These are phyloP conservation scores for Synanthedon tipuliformis DNA, from an alignment of 2,888 invertebrate species.

Conservation along the genomic window DNA sequence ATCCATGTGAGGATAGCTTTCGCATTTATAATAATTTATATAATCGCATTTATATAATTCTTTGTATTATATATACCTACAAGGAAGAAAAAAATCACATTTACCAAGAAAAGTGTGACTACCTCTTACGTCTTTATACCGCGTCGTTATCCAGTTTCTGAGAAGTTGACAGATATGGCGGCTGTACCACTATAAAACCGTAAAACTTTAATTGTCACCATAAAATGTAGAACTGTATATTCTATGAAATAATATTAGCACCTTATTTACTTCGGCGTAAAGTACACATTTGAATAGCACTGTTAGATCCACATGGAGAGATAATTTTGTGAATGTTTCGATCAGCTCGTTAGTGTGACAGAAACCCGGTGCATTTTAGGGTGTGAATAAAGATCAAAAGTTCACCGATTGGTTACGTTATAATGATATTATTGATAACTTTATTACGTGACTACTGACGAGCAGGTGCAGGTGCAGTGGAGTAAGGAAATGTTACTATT, in stretches of 20 bases:
- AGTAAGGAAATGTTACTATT: too few species aligned
- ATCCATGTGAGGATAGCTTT: too few species aligned
- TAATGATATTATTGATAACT: too few species aligned
- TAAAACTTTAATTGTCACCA: slow-evolving; percentile 56
- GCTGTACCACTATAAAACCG: slow-evolving; percentile 45
- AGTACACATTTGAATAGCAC: slow-evolving; percentile 3
- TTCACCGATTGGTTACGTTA: not conserved
- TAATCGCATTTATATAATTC: too few species aligned
- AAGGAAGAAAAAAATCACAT: too few species aligned
- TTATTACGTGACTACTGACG: too few species aligned
- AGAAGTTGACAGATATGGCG: slow-evolving; percentile 56
- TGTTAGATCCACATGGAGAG: slow-evolving; percentile 3
- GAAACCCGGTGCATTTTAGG: slow-evolving; percentile 21
- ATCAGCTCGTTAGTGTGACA: slow-evolving; percentile 40
- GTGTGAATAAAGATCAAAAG: slow-evolving; percentile 26
- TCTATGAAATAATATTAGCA: slow-evolving; percentile 1
- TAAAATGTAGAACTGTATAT: slow-evolving; percentile 25
- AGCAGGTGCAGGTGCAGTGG: too few species aligned
- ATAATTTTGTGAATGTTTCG: slow-evolving; percentile 8
- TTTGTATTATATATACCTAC: too few species aligned
- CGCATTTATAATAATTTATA: too few species aligned
- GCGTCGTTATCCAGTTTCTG: slow-evolving; percentile 32
- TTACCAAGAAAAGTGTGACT: too few species aligned
- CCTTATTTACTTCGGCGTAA: slow-evolving; percentile 1
- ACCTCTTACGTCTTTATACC: not conserved